Evolutionary conservation across 2,113 vertebrate genomes (phyloP).

Genomic region (Dicentrarchus labrax): DNA sequence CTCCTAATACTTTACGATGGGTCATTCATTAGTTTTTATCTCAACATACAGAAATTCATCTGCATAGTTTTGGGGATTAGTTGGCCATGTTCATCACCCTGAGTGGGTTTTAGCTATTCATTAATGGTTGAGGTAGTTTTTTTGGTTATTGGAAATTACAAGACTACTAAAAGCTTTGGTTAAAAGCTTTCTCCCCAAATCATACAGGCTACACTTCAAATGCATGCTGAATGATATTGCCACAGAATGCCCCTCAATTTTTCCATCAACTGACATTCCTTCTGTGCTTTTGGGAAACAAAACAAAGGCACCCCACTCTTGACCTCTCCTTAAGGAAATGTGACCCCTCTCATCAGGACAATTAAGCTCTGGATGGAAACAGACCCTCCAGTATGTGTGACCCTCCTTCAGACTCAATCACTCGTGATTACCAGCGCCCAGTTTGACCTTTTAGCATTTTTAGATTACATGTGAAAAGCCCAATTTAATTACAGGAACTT

Average conservation of each 20-base stretch:
- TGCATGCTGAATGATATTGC: constrained; percentile 31
- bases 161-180: constrained; percentile 11
- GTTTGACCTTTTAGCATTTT: constrained; percentile 74
- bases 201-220: constrained; percentile 28
- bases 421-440: constrained; percentile 67
- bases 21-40: not conserved
- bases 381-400: constrained; percentile 38
- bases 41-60: not conserved
- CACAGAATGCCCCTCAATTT: constrained; percentile 18
- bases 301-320: constrained; percentile 63
- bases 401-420: constrained; percentile 74
- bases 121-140: not conserved
- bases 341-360: constrained; percentile 70
- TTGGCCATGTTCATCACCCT: not conserved
- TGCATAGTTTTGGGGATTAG: not conserved
- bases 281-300: constrained; percentile 54
- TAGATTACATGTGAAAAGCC: constrained; percentile 82
- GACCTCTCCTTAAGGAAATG: constrained; percentile 63
- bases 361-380: constrained; percentile 59
- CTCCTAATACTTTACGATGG: too few species aligned
- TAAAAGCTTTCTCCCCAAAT: constrained; percentile 18
- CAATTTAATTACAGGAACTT: constrained; percentile 82
- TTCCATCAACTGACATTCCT: constrained; percentile 56
- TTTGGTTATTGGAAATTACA: constrained; percentile 12
- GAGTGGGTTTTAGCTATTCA: not conserved